phyloP scores from a whole-genome alignment of 2,797 vertebrate species.

The Zenarchopterus dispar region DNA sequence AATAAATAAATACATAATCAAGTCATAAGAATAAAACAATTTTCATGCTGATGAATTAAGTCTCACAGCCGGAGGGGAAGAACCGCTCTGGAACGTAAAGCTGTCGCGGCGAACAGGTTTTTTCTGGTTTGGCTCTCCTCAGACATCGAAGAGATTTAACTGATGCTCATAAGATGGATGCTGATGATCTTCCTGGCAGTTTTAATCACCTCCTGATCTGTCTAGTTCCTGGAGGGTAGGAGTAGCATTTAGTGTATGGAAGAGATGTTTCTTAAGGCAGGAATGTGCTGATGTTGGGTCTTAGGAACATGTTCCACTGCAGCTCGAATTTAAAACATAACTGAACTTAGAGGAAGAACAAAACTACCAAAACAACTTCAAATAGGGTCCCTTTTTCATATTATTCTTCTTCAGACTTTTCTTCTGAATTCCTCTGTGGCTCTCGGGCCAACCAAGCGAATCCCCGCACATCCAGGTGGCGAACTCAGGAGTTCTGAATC shows the following conservation, averaged over 20 bases:
- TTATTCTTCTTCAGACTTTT: too few species aligned
- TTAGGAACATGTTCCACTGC: too few species aligned
- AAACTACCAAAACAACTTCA: too few species aligned
- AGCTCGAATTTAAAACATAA: too few species aligned
- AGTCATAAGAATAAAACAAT: not conserved
- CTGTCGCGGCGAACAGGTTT: too few species aligned
- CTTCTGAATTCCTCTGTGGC: too few species aligned
- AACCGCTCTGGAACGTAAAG: not conserved
- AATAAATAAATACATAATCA: slow-evolving; percentile 14
- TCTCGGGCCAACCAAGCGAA: too few species aligned
- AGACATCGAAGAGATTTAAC: not conserved
- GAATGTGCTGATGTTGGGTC: too few species aligned
- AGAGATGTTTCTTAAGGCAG: not conserved
- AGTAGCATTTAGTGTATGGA: not conserved
- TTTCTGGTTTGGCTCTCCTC: not conserved
- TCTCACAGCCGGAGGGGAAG: slow-evolving; percentile 10
- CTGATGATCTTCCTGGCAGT: not conserved
- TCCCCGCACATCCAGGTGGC: too few species aligned
- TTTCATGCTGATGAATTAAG: slow-evolving; percentile 6
- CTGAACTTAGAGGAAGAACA: too few species aligned
- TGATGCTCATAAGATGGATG: not conserved
- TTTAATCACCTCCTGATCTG: slow-evolving; percentile 1
- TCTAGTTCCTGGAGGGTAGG: not conserved
- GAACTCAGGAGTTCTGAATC: too few species aligned
- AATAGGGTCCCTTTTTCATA: too few species aligned